Evolutionary conservation across 92 coral and sea anemone species (phyloP).

Genomic region (Plumapathes pennacea): DNA sequence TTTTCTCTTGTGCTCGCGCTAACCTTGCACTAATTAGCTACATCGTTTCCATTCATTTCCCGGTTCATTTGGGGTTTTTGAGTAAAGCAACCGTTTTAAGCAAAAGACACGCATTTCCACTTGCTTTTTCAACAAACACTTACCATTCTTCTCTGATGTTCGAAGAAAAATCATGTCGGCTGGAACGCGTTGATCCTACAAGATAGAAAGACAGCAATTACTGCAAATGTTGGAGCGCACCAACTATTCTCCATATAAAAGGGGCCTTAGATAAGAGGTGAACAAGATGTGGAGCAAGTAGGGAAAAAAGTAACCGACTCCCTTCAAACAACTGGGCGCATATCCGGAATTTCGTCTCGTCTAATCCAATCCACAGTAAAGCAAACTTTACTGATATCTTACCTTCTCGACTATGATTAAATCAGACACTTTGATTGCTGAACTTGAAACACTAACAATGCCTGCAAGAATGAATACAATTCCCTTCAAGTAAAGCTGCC

Average conservation of each 20-base stretch:
- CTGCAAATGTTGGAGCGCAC: neutral
- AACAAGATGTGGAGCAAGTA: too few relatives aligned
- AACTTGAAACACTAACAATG: slow-evolving; percentile 76
- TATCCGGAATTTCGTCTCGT: neutral
- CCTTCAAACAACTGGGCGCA: too few relatives aligned
- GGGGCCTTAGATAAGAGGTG: too few relatives aligned
- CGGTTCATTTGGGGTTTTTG: too few relatives aligned
- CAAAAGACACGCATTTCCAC: neutral
- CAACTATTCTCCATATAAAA: too few relatives aligned
- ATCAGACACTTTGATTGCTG: slow-evolving; percentile 88
- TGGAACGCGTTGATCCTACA: slow-evolving; percentile 93
- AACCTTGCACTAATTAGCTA: too few relatives aligned
- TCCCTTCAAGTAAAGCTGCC: too few relatives aligned
- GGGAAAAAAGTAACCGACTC: too few relatives aligned
- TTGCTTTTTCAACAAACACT: slow-evolving; percentile 2
- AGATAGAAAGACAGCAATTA: neutral
- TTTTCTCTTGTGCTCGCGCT: too few relatives aligned
- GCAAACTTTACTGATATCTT: neutral
- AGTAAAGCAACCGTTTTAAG: neutral
- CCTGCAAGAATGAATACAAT: slow-evolving; percentile 65
- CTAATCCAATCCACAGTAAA: neutral
- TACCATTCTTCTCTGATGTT: slow-evolving; percentile 96
- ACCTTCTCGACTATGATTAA: slow-evolving; percentile 94
- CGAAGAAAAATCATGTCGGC: slow-evolving; percentile 96
- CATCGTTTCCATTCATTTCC: too few relatives aligned